Base-by-base conservation (phyloP, 2,888 invertebrate species). In the Hypomecis atomaria region DNA sequence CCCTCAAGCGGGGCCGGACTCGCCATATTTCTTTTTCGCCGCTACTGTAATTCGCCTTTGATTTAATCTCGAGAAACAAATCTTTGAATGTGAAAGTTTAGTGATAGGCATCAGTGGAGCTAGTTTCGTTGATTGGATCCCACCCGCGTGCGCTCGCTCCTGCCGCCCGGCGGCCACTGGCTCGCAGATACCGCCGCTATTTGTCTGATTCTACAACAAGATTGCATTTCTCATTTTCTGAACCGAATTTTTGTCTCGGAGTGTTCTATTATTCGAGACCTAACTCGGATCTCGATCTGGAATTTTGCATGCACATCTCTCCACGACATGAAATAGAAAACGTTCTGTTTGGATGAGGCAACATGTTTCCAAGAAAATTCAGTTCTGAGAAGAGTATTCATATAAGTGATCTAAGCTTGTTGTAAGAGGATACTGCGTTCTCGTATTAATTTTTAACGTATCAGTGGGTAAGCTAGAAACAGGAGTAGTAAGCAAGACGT, bases 21-120 rank as follows among this genome's bases (percentile, higher is more conserved):
- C 82, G 83, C 88, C 89, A 91, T 92, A 91, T 92, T 92, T 92
- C 92, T 92, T 92, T 91, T 90, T 92, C 90, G 90, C 90, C 89
- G 89, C 92, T 88, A 88, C 88, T 89, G 92, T 92, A 92, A 92
- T 92, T 92, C 91, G 91, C 90, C 89, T 91, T 91, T 91, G 92
- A 92, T 92, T 92, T 92, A 92, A 92, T 92, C 92, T 92, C 82
- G 84, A 90, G 92, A 92, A 92, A 92, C 92, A 92, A 92, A 92
- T 92, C 91, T 92, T 92, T 90, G 92, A 92, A 92, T 92, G 92
- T 90, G 91, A 90, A 91, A 90, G 86, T 89, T 87, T 89, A 87
- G 88, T 87, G 92, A 92, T 92, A 92, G 88, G 91, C 91, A 92
- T 92, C 92, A 83, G 85, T 84, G 79, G 82, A 89, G 86, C 90